A percentile compares a stretch with the other conserved stretches of the same genome.
Evolutionary conservation across 2,113 vertebrate species (phyloP).

Genomic region (Rhinoderma darwinii): DNA sequence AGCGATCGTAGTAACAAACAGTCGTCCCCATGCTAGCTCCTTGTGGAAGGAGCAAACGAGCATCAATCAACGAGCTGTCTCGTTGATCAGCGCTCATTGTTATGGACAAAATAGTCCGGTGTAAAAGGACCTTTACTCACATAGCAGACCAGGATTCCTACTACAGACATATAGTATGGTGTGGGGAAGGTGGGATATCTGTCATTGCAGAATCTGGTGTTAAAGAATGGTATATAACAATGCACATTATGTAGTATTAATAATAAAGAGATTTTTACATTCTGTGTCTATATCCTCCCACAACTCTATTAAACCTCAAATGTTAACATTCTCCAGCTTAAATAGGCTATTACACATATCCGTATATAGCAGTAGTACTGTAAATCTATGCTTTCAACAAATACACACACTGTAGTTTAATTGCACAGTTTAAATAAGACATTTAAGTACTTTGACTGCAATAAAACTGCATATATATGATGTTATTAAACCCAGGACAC

Average conservation of each 20-base stretch:
- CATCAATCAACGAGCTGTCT: too few species aligned
- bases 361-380: constrained; percentile 37
- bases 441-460: constrained; percentile 53
- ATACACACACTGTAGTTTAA: constrained; percentile 54
- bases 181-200: too few species aligned
- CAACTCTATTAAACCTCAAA: neutral
- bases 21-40: too few species aligned
- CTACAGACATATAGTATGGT: too few species aligned
- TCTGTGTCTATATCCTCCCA: neutral
- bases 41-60: too few species aligned
- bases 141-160: too few species aligned
- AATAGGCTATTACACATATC: constrained; percentile 34
- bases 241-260: neutral
- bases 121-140: too few species aligned
- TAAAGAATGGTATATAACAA: neutral
- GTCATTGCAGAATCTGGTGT: too few species aligned
- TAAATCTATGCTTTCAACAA: constrained; percentile 53
- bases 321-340: neutral
- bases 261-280: constrained; percentile 10
- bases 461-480: constrained; percentile 53
- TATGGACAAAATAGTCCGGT: too few species aligned
- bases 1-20: too few species aligned
- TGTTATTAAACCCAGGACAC: constrained; percentile 56
- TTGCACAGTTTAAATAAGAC: constrained; percentile 54
- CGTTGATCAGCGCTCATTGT: too few species aligned